phyloP scores from a whole-genome alignment of 2,113 vertebrate genomes.

The Telmatochromis sp. region DNA sequence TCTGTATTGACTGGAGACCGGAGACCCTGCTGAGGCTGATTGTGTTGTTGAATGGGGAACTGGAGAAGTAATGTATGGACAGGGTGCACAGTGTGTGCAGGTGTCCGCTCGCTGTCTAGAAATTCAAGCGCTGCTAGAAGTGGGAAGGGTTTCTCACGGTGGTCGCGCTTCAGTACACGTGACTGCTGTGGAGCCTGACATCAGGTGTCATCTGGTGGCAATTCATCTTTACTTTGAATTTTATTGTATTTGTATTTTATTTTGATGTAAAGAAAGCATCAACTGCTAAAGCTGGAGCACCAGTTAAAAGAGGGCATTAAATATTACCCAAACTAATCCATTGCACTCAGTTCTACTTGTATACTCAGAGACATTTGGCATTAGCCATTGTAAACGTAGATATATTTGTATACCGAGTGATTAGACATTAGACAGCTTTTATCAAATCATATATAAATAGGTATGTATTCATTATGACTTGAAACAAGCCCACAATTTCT shows the following conservation, averaged over 20 bases:
- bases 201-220: constrained; percentile 9
- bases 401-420: background rate
- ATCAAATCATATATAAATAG: background rate
- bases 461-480: background rate
- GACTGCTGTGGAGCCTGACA: background rate
- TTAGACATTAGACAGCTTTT: background rate
- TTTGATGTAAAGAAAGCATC: background rate
- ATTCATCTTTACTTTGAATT: constrained; percentile 5
- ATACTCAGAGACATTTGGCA: background rate
- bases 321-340: background rate
- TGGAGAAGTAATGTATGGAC: constrained; percentile 6
- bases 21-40: constrained; percentile 40
- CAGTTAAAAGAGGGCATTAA: background rate
- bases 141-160: background rate
- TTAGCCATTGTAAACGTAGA: background rate
- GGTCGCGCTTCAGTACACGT: background rate
- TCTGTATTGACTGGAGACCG: constrained; percentile 31
- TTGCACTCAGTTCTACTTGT: background rate
- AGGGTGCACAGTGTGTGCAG: background rate
- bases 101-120: background rate
- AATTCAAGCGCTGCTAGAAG: background rate
- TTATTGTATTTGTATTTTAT: background rate
- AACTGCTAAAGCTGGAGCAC: background rate
- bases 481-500: background rate
- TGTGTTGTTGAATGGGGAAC: constrained; percentile 37